Percentiles rank a stretch among this genome's conserved stretches.
These are phyloP conservation scores for Tachina grossa DNA, from an alignment of 2,888 invertebrate genomes.

Conservation along the genomic window DNA sequence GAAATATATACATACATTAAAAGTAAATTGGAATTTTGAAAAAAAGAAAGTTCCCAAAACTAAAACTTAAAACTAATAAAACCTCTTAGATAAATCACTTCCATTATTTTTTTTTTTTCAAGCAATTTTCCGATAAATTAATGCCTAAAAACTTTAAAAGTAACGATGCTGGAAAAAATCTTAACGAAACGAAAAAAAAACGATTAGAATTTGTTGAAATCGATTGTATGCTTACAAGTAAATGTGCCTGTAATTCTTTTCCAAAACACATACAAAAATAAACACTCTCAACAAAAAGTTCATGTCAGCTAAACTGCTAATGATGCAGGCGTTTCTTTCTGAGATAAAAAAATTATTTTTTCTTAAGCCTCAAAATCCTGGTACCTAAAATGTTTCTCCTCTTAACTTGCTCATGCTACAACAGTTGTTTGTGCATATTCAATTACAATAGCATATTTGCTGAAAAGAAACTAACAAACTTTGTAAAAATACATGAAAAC, in stretches of 20 bases:
- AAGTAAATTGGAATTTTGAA: too few species aligned
- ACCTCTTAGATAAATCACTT: too few species aligned
- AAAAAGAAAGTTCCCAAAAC: too few species aligned
- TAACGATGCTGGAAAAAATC: slow-evolving; percentile 9
- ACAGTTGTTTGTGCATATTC: slow-evolving; percentile 9
- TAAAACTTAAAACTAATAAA: too few species aligned
- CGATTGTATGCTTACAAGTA: background rate
- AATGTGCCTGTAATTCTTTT: background rate
- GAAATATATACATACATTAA: too few species aligned
- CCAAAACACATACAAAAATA: background rate
- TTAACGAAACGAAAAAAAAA: background rate
- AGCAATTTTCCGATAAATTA: slow-evolving; percentile 53
- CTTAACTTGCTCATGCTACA: background rate
- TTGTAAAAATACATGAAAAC: slow-evolving; percentile 17
- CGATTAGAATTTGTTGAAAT: background rate
- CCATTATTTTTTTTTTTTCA: background rate
- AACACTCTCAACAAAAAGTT: slow-evolving; percentile 48
- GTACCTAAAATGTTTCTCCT: background rate
- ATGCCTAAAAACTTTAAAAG: slow-evolving; percentile 38
- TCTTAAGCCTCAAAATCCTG: slow-evolving; percentile 7
- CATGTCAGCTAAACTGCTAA: slow-evolving; percentile 68
- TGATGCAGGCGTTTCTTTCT: slow-evolving; percentile 65
- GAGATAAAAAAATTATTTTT: slow-evolving; percentile 28
- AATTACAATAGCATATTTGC: slow-evolving; percentile 47
- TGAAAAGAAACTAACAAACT: slow-evolving; percentile 23